Evolutionary conservation across 2,888 invertebrate species (phyloP).

Genomic region (Gastracanthus pulcherrimus): DNA sequence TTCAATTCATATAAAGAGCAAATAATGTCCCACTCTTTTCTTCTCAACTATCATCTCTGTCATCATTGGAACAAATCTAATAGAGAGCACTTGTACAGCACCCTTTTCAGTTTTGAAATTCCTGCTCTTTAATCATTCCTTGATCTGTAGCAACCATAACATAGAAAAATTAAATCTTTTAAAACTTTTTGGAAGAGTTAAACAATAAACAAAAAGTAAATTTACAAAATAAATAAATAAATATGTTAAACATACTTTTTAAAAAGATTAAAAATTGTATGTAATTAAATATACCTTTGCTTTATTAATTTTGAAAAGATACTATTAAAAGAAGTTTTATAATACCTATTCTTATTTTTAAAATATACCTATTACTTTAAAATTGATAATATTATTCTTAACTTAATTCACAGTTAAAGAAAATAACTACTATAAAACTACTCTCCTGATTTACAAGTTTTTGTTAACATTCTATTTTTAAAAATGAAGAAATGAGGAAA

Average conservation of each 20-base stretch:
- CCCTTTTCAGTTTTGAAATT: conserved; percentile 41
- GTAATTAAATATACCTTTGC: no score
- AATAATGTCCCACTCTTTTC: background rate
- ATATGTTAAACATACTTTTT: background rate
- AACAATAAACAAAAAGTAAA: background rate
- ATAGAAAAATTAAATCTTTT: conserved; percentile 2
- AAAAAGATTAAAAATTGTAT: no score
- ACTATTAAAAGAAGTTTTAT: no score
- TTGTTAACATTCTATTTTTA: conserved; percentile 4
- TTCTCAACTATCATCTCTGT: conserved; percentile 33
- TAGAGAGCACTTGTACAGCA: conserved; percentile 26
- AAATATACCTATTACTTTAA: no score
- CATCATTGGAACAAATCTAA: conserved; percentile 37
- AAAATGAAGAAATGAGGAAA: background rate
- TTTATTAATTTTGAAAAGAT: no score
- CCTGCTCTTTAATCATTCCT: conserved; percentile 4
- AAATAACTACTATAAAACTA: background rate
- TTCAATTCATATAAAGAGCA: conserved; percentile 41
- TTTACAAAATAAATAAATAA: background rate
- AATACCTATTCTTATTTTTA: no score
- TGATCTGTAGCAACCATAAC: background rate
- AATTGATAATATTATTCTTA: no score
- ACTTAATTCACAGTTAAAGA: no score
- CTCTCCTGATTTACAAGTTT: background rate
- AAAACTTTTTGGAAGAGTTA: background rate